Evolutionary conservation across 2,888 invertebrate genomes (phyloP).

Genomic region (Malthinus seriepunctatus): DNA sequence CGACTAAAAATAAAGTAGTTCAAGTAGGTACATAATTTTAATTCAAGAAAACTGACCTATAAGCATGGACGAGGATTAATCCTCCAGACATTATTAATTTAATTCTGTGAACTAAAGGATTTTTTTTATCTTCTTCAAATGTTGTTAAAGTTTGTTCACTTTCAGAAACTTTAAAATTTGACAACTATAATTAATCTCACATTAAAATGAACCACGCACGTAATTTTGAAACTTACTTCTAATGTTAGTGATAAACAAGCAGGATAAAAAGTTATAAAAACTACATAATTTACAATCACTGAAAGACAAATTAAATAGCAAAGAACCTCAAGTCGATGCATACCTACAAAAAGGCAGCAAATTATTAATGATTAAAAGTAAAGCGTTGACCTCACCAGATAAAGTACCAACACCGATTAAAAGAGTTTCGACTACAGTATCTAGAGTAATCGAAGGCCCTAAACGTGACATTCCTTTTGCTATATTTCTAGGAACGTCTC

Average conservation of each 20-base stretch:
- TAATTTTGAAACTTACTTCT: constrained; percentile 66
- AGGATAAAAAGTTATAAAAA: constrained; percentile 95
- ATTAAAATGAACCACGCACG: too few species aligned
- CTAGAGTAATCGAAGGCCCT: constrained; percentile 88
- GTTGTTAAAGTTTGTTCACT: constrained; percentile 53
- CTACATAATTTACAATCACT: constrained; percentile 87
- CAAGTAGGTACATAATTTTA: not conserved
- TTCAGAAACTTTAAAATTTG: constrained; percentile 34
- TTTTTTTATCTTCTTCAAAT: constrained; percentile 82
- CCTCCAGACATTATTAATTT: constrained; percentile 96
- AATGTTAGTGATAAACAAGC: constrained; percentile 89
- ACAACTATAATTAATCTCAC: constrained; percentile 9
- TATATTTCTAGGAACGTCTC: constrained; percentile 83
- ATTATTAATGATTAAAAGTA: not conserved
- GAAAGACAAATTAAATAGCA: constrained; percentile 92
- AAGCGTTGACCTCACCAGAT: constrained; percentile 62
- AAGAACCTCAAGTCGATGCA: constrained; percentile 83
- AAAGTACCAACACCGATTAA: constrained; percentile 92
- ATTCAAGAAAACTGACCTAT: constrained; percentile 58
- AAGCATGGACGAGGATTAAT: constrained; percentile 84
- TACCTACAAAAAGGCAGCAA: constrained; percentile 57
- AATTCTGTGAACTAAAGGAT: constrained; percentile 91
- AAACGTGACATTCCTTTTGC: constrained; percentile 85
- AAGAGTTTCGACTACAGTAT: constrained; percentile 86
- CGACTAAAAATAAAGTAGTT: not conserved